Evolutionary conservation across 53 echinoderm and acorn worm genomes (phyloP).

Genomic region (Luidia sarsii): DNA sequence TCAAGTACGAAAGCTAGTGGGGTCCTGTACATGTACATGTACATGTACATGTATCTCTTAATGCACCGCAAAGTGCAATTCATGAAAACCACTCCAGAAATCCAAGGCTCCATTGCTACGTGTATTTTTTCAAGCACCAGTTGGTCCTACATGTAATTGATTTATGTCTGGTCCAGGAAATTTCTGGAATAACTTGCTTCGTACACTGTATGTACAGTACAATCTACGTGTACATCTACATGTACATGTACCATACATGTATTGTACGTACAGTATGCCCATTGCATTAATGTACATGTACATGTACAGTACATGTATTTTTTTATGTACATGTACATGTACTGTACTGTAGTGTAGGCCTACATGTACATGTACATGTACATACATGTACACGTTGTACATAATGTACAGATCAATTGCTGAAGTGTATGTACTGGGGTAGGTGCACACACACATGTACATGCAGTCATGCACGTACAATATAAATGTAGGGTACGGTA

Average conservation of each 20-base stretch:
- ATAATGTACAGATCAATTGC: neutral
- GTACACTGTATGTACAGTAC: no score
- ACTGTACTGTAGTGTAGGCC: neutral
- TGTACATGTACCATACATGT: neutral
- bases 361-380: neutral
- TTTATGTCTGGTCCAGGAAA: no score
- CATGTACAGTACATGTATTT: neutral
- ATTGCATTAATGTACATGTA: neutral
- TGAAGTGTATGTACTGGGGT: neutral
- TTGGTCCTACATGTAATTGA: no score
- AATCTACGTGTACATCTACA: neutral
- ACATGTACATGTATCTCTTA: neutral
- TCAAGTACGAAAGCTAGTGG: no score
- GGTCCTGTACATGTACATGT: neutral
- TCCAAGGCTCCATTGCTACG: no score
- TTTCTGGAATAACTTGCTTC: no score
- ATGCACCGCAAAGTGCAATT: no score
- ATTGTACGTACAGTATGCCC: neutral
- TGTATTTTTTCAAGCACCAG: no score
- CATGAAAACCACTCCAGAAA: no score
- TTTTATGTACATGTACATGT: neutral
- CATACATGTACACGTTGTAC: neutral
- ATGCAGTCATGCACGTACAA: neutral
- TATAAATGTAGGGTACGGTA: no score
- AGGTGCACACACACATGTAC: neutral